Evolutionary conservation across 2,888 invertebrate species (phyloP).

Genomic region (Calliphora vomitoria): DNA sequence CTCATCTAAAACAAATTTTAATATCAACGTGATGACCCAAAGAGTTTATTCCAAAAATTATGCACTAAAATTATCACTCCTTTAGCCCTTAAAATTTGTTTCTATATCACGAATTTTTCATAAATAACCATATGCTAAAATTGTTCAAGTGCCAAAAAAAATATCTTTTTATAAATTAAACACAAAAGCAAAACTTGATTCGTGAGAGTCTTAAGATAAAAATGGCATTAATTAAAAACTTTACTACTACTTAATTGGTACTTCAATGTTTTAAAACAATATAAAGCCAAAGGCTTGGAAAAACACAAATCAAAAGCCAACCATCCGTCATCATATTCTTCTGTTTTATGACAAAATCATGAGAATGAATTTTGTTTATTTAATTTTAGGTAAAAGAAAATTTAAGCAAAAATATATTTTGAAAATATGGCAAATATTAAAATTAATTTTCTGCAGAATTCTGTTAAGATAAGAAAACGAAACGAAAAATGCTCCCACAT

Average conservation of each 20-base stretch:
- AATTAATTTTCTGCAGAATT: conserved; percentile 66
- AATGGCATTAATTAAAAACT: conserved; percentile 53
- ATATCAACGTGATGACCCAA: background rate
- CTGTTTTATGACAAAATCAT: conserved; percentile 71
- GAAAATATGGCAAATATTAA: conserved; percentile 48
- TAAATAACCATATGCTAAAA: conserved; percentile 28
- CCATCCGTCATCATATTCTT: background rate
- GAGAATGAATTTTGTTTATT: conserved; percentile 48
- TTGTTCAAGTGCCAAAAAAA: conserved; percentile 2
- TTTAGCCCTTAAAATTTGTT: background rate
- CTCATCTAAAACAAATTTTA: background rate
- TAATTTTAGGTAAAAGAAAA: conserved; percentile 15
- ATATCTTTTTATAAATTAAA: conserved; percentile 7
- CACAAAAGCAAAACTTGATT: conserved; percentile 10
- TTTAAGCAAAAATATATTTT: conserved; percentile 13
- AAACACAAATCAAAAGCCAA: conserved; percentile 4
- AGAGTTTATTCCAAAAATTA: background rate
- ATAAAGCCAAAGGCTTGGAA: conserved; percentile 40
- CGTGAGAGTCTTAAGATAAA: conserved; percentile 43
- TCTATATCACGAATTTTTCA: conserved; percentile 32
- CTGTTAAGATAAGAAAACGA: conserved; percentile 11
- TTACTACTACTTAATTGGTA: conserved; percentile 71
- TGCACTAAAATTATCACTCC: background rate
- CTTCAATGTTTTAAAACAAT: conserved; percentile 21
- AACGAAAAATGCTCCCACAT: conserved; percentile 61